phyloP scores from a whole-genome alignment of 2,797 vertebrate species.

The Syndactyla subalaris region DNA sequence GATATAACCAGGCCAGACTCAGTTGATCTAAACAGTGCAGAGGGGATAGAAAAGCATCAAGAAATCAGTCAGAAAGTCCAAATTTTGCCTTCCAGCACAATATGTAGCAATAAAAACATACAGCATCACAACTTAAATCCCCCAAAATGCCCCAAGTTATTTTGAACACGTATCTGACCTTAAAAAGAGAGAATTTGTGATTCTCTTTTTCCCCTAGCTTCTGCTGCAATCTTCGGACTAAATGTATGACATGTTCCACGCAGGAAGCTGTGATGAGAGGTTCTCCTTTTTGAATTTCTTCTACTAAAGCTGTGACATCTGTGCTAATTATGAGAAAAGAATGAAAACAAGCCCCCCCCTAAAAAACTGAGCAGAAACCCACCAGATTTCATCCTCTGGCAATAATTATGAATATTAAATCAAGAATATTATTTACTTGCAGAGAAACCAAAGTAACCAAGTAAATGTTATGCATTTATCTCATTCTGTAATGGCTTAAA shows the following conservation, averaged over 20 bases:
- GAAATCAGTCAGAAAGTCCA: background rate
- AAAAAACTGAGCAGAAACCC: background rate
- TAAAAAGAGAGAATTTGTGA: slow-evolving; percentile 87
- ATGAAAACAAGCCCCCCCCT: background rate
- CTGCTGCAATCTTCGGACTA: slow-evolving; percentile 87
- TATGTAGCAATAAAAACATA: background rate
- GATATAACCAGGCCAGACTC: background rate
- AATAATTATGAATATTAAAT: background rate
- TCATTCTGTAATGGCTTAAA: background rate
- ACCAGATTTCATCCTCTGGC: background rate
- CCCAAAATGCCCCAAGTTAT: background rate
- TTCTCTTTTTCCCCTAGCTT: slow-evolving; percentile 85
- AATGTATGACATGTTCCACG: slow-evolving; percentile 82
- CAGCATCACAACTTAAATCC: background rate
- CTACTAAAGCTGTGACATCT: slow-evolving; percentile 82
- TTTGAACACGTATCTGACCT: slow-evolving; percentile 78
- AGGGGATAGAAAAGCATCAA: background rate
- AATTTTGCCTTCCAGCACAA: background rate
- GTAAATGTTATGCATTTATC: background rate
- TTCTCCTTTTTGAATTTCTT: slow-evolving; percentile 85
- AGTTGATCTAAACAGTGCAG: background rate
- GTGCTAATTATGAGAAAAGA: slow-evolving; percentile 74
- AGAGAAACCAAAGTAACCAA: background rate
- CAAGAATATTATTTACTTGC: background rate
- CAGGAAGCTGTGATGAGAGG: slow-evolving; percentile 87